Evolutionary conservation across 2,888 invertebrate species (phyloP), one percentile per base, ranked within the genome.

Genomic region (Ferdinandea cuprea): DNA sequence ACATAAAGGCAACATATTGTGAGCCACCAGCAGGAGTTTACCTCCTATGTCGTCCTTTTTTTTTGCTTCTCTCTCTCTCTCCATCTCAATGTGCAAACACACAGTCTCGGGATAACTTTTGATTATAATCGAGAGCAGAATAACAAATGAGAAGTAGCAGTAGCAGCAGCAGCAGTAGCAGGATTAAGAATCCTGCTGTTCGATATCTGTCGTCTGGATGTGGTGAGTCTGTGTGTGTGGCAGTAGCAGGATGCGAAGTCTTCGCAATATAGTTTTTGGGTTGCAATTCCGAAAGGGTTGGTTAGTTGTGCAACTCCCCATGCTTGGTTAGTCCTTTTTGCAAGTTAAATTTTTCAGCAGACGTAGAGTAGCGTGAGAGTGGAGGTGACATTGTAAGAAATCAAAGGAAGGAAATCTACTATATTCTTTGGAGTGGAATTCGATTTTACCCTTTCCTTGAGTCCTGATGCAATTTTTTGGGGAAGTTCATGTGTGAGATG

Each of bases 41-140:
- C 63, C 73, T 63, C 58, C 63, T 46, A 32, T 25, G 32, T 40
- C 54, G 46, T 48, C 48, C 25, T 37, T 32, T 6, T 65, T 40
- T 56, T 28, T 13, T 61, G 32, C 32, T 37, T 73, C 52, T 69
- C 65, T 40, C 28, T 63, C 25, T 19, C 35, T 58, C 30, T 46
- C n/a, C n/a, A n/a, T n/a, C 46, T 30, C 9, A 19, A 11, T 21
- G 5, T 30, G 32, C 54, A 30, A 66, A 58, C 61, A 66, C 66
- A 63, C 61, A 66, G 46, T 73, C 78, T 73, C 59, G 50, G 78
- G 87, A 88, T 89, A 89, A 89, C 88, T 89, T 89, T 89, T 89
- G 90, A 89, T 89, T 89, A 89, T 88, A 87, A 87, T 86, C 88
- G 87, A 88, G 90, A 87, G 85, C 80, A 85, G 89, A 89, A 89